Evolutionary conservation across 2,797 vertebrate species (phyloP).

Genomic region (Pogoniulus pusillus): DNA sequence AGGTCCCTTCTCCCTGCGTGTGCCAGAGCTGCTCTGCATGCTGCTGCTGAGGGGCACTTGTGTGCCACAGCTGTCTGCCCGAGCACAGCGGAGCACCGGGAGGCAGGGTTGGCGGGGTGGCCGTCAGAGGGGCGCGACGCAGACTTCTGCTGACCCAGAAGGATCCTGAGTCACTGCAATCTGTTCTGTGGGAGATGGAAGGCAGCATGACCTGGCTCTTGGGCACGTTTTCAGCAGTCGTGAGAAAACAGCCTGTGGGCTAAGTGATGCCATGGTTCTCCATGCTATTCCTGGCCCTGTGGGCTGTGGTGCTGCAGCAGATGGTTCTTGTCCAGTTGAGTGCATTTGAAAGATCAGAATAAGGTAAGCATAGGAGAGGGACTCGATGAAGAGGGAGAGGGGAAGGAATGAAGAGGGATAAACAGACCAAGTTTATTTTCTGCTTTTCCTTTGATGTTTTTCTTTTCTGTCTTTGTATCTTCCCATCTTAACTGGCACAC

Average conservation of each 20-base stretch:
- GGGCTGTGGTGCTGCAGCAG: constrained; percentile 58
- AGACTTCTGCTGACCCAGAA: constrained; percentile 49
- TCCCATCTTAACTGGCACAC: not conserved
- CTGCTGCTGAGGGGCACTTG: not conserved
- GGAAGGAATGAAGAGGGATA: constrained; percentile 7
- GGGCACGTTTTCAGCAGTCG: constrained; percentile 39
- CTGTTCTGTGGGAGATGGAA: constrained; percentile 68
- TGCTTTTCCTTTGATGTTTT: constrained; percentile 25
- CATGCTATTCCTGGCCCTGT: constrained; percentile 59
- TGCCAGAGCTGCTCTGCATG: not conserved
- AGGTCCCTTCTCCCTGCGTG: not conserved
- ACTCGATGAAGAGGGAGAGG: not conserved
- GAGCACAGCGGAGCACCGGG: not conserved
- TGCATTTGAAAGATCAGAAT: constrained; percentile 60
- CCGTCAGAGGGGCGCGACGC: not conserved
- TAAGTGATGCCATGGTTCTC: constrained; percentile 55
- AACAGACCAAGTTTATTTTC: constrained; percentile 25
- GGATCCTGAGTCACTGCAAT: constrained; percentile 63
- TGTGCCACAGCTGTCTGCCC: not conserved
- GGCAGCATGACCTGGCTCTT: constrained; percentile 59
- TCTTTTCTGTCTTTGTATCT: constrained; percentile 7
- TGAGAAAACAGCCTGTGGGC: constrained; percentile 65
- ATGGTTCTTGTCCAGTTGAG: constrained; percentile 66
- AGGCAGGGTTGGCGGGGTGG: not conserved
- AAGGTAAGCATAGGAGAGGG: constrained; percentile 56